Evolutionary conservation across 2,888 invertebrate species (phyloP), one percentile per base, ranked within the genome.

Genomic region (Sthenelais limicola): DNA sequence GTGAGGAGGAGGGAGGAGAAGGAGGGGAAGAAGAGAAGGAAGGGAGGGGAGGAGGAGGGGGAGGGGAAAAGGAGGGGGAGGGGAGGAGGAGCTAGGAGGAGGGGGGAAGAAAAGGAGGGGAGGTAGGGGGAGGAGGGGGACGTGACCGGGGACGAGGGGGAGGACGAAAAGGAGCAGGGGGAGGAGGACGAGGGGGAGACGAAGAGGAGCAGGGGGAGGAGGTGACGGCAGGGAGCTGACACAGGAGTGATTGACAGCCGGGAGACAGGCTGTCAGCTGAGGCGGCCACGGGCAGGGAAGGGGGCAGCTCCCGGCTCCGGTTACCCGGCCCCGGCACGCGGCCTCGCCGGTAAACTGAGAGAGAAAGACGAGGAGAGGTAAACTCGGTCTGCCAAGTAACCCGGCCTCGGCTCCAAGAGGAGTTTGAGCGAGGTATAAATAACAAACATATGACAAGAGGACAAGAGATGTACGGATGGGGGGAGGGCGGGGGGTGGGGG

Each of bases 231-330:
- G n/a, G 21, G 21, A n/a, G 62, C 21, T 9, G 5, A 2, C n/a
- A 4, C 32, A 21, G 38, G 7, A n/a, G 38, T 62, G 62, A 62
- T 62, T 62, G 62, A 43, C 62, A 62, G 35, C 2, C 24, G 21
- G 62, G 35, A 62, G 62, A 62, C 62, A 62, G 62, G 26, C 62
- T 62, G 62, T 62, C 62, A 62, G 21, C 56, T 12, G 56, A 30
- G 32, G 21, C 26, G 18, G 30, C 26, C 7, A 24, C 26, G 38
- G 26, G 38, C 62, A 28, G 35, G 62, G 62, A 62, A 26, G 32
- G 56, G 58, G 35, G 7, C 35, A 43, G 62, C n/a, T 43, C 62
- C 2, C 24, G 62, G 38, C 4, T 62, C 62, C 38, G 4, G 24
- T 62, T 62, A 62, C 62, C 62, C 26, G 12, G 24, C 21, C 62